Conservation (phyloP, 2,888 invertebrate genomes). For the Hoplodrina ambigua region DNA sequence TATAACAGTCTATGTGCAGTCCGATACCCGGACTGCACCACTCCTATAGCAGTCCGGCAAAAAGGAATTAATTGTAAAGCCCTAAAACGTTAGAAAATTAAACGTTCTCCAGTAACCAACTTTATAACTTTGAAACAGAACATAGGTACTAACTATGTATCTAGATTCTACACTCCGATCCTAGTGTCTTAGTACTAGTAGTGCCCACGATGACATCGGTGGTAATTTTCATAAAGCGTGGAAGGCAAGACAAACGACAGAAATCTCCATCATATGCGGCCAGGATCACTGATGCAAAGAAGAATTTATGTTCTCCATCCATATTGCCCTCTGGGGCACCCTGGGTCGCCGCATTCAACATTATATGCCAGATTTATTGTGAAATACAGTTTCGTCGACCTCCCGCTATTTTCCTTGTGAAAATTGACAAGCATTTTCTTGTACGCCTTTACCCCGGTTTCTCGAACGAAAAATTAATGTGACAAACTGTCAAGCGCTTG, state of each 20-base stretch:
- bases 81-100: no score
- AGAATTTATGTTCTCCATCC: conserved; percentile 78
- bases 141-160: background rate
- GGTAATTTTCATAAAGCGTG: conserved; percentile 52
- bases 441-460: conserved; percentile 30
- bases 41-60: no score
- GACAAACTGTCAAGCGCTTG: background rate
- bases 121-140: no score
- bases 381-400: conserved; percentile 64
- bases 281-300: conserved; percentile 76
- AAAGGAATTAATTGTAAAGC: no score
- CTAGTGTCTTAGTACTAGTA: conserved; percentile 3
- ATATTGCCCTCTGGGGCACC: conserved; percentile 59
- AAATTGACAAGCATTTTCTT: conserved; percentile 42
- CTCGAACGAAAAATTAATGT: background rate
- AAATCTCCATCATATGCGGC: conserved; percentile 72
- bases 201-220: conserved; percentile 28
- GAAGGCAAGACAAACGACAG: conserved; percentile 56
- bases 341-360: conserved; percentile 59
- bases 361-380: conserved; percentile 73
- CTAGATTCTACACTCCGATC: background rate
- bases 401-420: conserved; percentile 51
- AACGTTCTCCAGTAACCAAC: no score
- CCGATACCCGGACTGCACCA: no score
- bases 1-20: no score